These are phyloP conservation scores for Forbesichthys papilliferus DNA, from an alignment of 2,113 vertebrate species.

Conservation along the genomic window DNA sequence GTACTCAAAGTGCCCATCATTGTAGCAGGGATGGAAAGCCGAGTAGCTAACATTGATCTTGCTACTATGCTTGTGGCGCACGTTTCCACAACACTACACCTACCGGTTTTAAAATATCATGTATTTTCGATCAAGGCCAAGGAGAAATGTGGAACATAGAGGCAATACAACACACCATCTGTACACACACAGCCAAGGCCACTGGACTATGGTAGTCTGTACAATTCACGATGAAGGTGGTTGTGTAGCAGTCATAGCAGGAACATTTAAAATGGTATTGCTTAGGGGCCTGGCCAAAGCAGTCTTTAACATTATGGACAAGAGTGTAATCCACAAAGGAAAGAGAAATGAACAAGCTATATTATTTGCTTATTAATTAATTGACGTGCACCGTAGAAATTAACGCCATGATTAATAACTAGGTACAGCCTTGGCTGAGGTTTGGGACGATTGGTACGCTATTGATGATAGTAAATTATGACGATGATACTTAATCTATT, in stretches of 20 bases:
- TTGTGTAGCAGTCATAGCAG: constrained; percentile 13
- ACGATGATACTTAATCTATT: background rate
- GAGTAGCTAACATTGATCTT: constrained; percentile 35
- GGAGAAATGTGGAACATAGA: constrained; percentile 25
- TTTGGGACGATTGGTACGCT: background rate
- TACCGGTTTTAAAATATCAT: constrained; percentile 34
- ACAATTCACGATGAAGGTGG: background rate
- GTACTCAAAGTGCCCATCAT: constrained; percentile 22
- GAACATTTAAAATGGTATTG: constrained; percentile 20
- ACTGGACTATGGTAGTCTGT: background rate
- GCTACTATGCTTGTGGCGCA: constrained; percentile 16
- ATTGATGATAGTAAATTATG: background rate
- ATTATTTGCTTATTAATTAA: too few relatives aligned
- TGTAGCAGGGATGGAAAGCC: constrained; percentile 12
- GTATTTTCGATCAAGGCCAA: constrained; percentile 53
- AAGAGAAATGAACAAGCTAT: too few relatives aligned
- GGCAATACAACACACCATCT: constrained; percentile 33
- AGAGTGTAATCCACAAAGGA: too few relatives aligned
- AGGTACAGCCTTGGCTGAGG: too few relatives aligned
- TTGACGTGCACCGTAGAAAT: too few relatives aligned
- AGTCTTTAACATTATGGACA: too few relatives aligned
- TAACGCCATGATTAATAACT: too few relatives aligned
- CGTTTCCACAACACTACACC: constrained; percentile 13
- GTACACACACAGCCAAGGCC: constrained; percentile 37
- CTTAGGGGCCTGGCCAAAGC: too few relatives aligned